phyloP scores from a whole-genome alignment of 1,140 invertebrate species.

The Tribolium madens region DNA sequence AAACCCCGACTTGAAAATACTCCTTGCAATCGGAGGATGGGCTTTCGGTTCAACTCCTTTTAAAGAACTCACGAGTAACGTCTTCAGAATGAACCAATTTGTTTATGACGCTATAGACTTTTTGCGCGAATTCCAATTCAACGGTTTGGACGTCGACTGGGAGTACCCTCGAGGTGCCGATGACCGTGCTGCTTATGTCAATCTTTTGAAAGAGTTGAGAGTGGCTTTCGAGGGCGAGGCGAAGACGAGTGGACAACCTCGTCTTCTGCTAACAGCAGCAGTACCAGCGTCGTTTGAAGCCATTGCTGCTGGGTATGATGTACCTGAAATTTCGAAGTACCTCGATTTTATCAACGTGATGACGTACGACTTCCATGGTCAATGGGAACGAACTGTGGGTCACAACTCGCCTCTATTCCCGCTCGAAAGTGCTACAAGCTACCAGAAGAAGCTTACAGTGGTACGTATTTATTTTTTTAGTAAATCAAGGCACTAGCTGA shows the following conservation, averaged over 20 bases:
- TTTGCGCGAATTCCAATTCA: slow-evolving; percentile 90
- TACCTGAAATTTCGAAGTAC: slow-evolving; percentile 93
- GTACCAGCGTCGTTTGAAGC: slow-evolving; percentile 94
- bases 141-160: slow-evolving; percentile 97
- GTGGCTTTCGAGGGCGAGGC: slow-evolving; percentile 86
- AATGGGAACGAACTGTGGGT: slow-evolving; percentile 92
- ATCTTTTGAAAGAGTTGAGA: slow-evolving; percentile 84
- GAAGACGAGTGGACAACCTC: slow-evolving; percentile 80
- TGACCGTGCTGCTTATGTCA: slow-evolving; percentile 85
- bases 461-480: slow-evolving; percentile 68
- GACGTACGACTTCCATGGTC: slow-evolving; percentile 95
- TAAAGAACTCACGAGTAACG: slow-evolving; percentile 90
- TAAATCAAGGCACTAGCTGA: not conserved
- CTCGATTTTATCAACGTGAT: slow-evolving; percentile 95
- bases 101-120: slow-evolving; percentile 95
- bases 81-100: slow-evolving; percentile 94
- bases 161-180: slow-evolving; percentile 93
- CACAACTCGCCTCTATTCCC: slow-evolving; percentile 93
- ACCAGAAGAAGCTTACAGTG: slow-evolving; percentile 92
- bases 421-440: slow-evolving; percentile 87
- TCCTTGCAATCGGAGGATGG: slow-evolving; percentile 95
- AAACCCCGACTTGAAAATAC: slow-evolving; percentile 90
- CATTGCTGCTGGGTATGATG: slow-evolving; percentile 93
- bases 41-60: slow-evolving; percentile 93
- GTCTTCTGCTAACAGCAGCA: slow-evolving; percentile 88